Evolutionary conservation across 1,140 invertebrate species (phyloP).

Genomic region (Ooceraea biroi): DNA sequence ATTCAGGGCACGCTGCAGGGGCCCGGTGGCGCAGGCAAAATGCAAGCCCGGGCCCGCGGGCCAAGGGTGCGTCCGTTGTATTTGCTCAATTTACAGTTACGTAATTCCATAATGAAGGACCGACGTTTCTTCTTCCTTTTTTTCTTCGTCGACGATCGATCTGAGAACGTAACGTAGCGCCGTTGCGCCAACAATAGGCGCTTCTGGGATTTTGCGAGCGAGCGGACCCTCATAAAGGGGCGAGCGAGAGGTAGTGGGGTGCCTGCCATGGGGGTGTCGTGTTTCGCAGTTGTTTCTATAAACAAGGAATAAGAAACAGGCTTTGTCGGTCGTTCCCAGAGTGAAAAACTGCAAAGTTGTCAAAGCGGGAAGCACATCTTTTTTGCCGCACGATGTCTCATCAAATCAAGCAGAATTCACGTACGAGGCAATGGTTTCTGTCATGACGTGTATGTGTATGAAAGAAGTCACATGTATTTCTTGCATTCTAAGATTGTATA

Average conservation of each 20-base stretch:
- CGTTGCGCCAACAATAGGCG: slow-evolving; percentile 74
- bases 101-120: slow-evolving; percentile 83
- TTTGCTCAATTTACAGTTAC: slow-evolving; percentile 86
- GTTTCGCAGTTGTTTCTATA: slow-evolving; percentile 79
- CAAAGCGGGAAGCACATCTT: neutral
- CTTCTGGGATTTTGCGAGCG: slow-evolving; percentile 79
- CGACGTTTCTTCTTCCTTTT: slow-evolving; percentile 69
- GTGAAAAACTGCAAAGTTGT: slow-evolving; percentile 37
- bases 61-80: slow-evolving; percentile 78
- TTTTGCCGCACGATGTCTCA: neutral
- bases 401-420: slow-evolving; percentile 9
- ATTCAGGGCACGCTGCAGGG: slow-evolving; percentile 71
- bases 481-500: neutral
- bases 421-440: neutral
- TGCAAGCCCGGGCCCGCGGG: slow-evolving; percentile 74
- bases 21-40: slow-evolving; percentile 69
- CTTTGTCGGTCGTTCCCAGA: neutral
- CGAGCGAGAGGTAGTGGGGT: slow-evolving; percentile 47
- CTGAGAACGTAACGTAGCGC: slow-evolving; percentile 75
- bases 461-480: neutral
- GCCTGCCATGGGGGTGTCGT: slow-evolving; percentile 73
- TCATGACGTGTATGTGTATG: neutral
- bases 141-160: slow-evolving; percentile 55
- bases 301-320: slow-evolving; percentile 72
- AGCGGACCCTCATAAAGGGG: slow-evolving; percentile 70